Conservation (phyloP, 2,888 invertebrate genomes). For the Oxyscelio sp. region DNA sequence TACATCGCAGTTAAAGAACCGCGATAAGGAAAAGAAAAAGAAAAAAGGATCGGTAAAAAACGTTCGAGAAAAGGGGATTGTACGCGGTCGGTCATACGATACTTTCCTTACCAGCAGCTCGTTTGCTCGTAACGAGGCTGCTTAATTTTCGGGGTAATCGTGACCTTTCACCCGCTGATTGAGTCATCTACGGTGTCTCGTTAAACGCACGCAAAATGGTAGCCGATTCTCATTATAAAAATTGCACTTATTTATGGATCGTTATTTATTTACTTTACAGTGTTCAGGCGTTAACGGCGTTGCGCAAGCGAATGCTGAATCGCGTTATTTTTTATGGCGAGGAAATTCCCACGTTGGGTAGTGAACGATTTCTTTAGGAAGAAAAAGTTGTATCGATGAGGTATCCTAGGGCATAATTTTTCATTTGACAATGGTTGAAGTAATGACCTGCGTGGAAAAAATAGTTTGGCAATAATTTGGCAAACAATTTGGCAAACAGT, state of each 20-base stretch:
- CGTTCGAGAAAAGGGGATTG: slow-evolving; percentile 16
- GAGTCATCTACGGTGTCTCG: slow-evolving; percentile 54
- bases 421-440: too few relatives aligned
- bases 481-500: too few relatives aligned
- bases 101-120: slow-evolving; percentile 33
- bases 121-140: slow-evolving; percentile 33
- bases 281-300: slow-evolving; percentile 27
- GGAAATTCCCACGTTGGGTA: slow-evolving; percentile 29
- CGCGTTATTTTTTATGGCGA: slow-evolving; percentile 26
- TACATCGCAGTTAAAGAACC: slow-evolving; percentile 45
- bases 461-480: too few relatives aligned
- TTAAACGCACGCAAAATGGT: slow-evolving; percentile 27
- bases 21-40: slow-evolving; percentile 41
- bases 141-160: slow-evolving; percentile 50
- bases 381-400: too few relatives aligned
- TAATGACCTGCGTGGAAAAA: too few relatives aligned
- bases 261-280: slow-evolving; percentile 48
- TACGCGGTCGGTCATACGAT: slow-evolving; percentile 43
- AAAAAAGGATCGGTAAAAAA: slow-evolving; percentile 41
- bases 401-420: too few relatives aligned
- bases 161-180: slow-evolving; percentile 67
- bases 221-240: slow-evolving; percentile 24
- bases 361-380: slow-evolving; percentile 19
- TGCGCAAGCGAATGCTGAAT: slow-evolving; percentile 21
- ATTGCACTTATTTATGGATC: slow-evolving; percentile 45